These are phyloP conservation scores for Brachypodius melanocephalos DNA, from an alignment of 2,113 vertebrate genomes.

Conservation along the genomic window DNA sequence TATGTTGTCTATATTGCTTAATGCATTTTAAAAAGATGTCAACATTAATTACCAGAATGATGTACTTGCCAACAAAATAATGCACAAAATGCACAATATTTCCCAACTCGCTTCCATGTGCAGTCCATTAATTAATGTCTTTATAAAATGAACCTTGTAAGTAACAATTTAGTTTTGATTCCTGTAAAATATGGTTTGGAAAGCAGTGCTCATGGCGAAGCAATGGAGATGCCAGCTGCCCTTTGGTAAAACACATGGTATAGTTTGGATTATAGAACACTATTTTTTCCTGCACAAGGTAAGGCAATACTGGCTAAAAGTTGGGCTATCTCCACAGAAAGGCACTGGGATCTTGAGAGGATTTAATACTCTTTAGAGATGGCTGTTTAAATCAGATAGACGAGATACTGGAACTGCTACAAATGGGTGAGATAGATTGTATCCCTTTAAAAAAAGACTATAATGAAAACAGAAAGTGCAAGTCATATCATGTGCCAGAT, in stretches of 20 bases:
- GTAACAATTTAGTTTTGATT: conserved; percentile 11
- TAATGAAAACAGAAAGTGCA: background rate
- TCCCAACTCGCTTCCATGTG: background rate
- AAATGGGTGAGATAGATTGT: background rate
- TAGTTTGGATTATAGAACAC: background rate
- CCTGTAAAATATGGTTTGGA: background rate
- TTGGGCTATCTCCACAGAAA: background rate
- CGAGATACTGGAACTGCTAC: background rate
- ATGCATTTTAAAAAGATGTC: conserved; percentile 51
- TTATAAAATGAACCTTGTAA: conserved; percentile 37
- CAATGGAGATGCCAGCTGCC: background rate
- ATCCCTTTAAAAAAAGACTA: background rate
- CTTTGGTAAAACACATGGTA: background rate
- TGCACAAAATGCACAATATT: conserved; percentile 34
- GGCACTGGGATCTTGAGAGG: background rate
- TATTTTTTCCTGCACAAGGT: background rate
- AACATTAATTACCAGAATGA: conserved; percentile 55
- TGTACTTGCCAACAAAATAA: conserved; percentile 38
- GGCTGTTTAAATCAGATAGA: background rate
- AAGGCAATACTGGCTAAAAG: background rate
- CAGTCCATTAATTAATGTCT: conserved; percentile 12
- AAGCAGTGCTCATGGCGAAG: background rate
- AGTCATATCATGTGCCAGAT: background rate
- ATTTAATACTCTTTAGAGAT: background rate
- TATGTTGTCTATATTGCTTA: conserved; percentile 65